Percentiles rank a stretch among this genome's conserved stretches.
phyloP scores from a whole-genome alignment of 2,888 invertebrate genomes.

The Oligia latruncula region DNA sequence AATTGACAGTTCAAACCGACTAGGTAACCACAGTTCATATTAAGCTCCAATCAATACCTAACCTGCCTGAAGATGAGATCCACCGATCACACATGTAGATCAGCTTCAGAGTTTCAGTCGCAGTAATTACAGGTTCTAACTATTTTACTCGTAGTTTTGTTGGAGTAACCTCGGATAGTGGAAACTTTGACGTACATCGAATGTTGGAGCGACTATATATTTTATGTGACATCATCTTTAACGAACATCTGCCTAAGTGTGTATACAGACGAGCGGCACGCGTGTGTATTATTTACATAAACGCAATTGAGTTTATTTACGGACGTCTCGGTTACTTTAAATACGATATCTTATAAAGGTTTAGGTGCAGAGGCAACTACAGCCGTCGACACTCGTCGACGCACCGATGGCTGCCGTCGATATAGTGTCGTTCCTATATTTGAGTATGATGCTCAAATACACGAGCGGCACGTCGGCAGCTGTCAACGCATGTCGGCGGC shows the following conservation, averaged over 20 bases:
- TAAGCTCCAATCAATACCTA: background rate
- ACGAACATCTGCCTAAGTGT: background rate
- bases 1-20: background rate
- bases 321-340: no score
- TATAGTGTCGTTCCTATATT: no score
- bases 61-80: slow-evolving; percentile 1
- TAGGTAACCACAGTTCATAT: background rate
- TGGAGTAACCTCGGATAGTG: slow-evolving; percentile 28
- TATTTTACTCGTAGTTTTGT: slow-evolving; percentile 39
- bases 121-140: slow-evolving; percentile 49
- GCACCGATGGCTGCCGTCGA: no score
- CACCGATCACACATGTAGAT: slow-evolving; percentile 24
- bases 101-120: slow-evolving; percentile 25
- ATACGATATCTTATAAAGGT: no score
- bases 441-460: no score
- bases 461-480: no score
- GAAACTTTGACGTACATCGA: slow-evolving; percentile 43
- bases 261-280: no score
- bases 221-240: background rate
- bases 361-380: no score
- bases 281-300: no score
- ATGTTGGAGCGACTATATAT: background rate
- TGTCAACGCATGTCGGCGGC: no score
- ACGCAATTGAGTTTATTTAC: no score
- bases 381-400: no score